Evolutionary conservation across 64 coral and sea anemone species (phyloP), one percentile per base, ranked within the genome.

Genomic region (Porites lutea): DNA sequence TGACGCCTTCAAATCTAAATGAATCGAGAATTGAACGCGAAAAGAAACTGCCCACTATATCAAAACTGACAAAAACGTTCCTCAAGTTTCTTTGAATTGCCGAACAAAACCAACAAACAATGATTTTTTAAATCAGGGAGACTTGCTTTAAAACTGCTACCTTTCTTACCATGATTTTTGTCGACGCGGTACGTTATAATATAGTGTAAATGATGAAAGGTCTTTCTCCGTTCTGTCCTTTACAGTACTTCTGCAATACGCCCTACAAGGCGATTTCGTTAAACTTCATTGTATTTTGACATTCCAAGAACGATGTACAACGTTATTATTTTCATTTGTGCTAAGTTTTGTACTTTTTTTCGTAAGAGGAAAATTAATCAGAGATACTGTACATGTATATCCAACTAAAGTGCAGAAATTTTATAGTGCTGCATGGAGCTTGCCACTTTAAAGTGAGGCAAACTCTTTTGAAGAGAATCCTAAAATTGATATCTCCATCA

Each of bases 321-420:
- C 51, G 14, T 49, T 75, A 52, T 53, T 82, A 37, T 79, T 84
- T 84, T 84, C 59, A 15, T 37, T 67, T 84, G n/a, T 67, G 13
- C 18, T 46, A 68, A 66, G 63, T 84, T 84, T 84, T 68, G 18
- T 68, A 68, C 61, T 20, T 84, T 50, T 37, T 18, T 75, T 9
- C 16, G 50, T 84, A 48, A 20, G 43, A 67, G 47, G 21, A 82
- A 69, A 6, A 22, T 69, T 19, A 67, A 83, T 83, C 44, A 83
- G 59, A 65, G 27, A 37, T 37, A 37, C 27, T 37, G 27, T 37
- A 37, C 27, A 37, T 37, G 27, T 45, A 19, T n/a, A 16, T 49
- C 48, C 20, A 48, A 84, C 46, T 67, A 18, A n/a, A 63, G 61
- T 20, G 63, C 68, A 52, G 21, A 60, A 37, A 8, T 57, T 78